A percentile compares a stretch with the other conserved stretches of the same genome.
Conservation (phyloP, 2,113 vertebrate species). For the Struthidea cinerea region DNA sequence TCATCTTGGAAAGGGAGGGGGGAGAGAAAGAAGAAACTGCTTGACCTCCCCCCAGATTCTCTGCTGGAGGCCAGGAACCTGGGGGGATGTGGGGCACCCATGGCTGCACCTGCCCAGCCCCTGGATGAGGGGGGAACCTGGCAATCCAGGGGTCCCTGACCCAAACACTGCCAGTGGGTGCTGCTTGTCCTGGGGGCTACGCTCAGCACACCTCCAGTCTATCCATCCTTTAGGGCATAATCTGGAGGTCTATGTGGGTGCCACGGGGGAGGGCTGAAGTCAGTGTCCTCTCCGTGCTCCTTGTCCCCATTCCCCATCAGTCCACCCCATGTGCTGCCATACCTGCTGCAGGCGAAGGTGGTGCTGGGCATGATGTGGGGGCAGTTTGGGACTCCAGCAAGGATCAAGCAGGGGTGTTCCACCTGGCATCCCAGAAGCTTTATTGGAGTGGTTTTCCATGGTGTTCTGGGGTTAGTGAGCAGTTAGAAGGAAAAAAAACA, state of each 20-base stretch:
- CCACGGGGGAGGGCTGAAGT: background rate
- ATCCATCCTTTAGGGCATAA: background rate
- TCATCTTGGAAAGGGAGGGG: conserved; percentile 36
- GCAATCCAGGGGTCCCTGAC: fast-evolving
- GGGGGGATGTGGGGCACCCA: background rate
- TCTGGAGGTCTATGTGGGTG: background rate
- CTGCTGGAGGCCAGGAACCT: background rate
- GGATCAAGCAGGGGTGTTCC: background rate
- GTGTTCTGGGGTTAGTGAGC: background rate
- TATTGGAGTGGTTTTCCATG: fast-evolving
- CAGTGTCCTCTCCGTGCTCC: background rate
- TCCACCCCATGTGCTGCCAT: background rate
- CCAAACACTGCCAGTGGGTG: background rate
- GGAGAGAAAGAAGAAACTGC: background rate
- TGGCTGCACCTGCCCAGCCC: conserved; percentile 4
- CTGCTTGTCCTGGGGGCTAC: background rate
- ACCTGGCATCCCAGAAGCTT: background rate
- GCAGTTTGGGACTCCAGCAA: background rate
- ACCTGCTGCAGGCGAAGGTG: background rate
- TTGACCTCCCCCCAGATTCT: background rate
- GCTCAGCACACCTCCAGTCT: background rate
- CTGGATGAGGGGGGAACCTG: background rate
- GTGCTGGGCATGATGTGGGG: fast-evolving
- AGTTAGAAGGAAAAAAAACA: background rate
- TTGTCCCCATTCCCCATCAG: fast-evolving